Conservation (phyloP, 2,113 vertebrate species). For the Glareola pratincola region DNA sequence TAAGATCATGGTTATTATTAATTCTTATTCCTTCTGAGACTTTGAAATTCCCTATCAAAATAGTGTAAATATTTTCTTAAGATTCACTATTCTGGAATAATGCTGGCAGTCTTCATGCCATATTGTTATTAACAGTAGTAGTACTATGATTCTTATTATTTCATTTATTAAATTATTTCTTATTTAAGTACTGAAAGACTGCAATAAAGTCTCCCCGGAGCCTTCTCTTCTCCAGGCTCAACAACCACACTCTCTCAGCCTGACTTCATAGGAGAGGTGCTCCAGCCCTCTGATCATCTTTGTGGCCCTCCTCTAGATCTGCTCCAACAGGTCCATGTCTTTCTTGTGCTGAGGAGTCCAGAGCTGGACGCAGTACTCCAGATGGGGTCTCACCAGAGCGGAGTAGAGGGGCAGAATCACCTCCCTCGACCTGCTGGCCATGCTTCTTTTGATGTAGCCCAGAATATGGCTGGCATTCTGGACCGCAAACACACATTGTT, state of each 20-base stretch:
- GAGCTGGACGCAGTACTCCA: neutral
- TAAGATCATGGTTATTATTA: neutral
- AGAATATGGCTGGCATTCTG: neutral
- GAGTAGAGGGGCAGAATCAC: neutral
- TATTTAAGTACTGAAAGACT: neutral
- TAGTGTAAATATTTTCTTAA: neutral
- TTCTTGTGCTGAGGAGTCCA: neutral
- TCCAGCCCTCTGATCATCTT: neutral
- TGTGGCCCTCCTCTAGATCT: neutral
- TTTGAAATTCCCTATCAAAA: neutral
- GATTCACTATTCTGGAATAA: neutral
- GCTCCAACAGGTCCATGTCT: neutral
- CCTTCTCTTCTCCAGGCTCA: too few relatives aligned
- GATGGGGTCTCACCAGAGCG: neutral
- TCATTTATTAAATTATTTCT: neutral
- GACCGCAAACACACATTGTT: neutral
- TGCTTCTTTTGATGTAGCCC: neutral
- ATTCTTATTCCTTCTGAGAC: neutral
- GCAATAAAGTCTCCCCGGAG: too few relatives aligned
- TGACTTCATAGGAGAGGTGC: too few relatives aligned
- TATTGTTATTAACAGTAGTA: neutral
- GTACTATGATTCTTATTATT: neutral
- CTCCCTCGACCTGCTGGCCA: neutral
- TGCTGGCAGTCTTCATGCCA: accelerated
- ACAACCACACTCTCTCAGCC: too few relatives aligned